Evolutionary conservation across 2,888 invertebrate genomes (phyloP).

Genomic region (Synanthedon formicaeformis): DNA sequence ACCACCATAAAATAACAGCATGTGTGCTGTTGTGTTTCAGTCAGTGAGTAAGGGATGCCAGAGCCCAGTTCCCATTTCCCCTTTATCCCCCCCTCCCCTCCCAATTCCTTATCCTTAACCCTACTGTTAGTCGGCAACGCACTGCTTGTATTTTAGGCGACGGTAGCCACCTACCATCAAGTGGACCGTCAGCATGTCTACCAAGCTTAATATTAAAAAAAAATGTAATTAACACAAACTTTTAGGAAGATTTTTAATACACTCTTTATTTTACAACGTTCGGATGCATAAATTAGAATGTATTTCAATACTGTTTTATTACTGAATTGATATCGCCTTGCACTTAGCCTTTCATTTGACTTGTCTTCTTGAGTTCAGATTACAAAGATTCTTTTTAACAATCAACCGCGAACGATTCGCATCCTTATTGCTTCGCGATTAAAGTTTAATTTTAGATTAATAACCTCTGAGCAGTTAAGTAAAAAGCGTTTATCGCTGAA

Average conservation of each 20-base stretch:
- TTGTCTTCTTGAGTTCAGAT: conserved; percentile 7
- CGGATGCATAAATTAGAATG: not conserved
- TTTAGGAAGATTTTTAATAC: not conserved
- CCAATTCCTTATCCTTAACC: too few species aligned
- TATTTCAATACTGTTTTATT: conserved; percentile 42
- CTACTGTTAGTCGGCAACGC: too few species aligned
- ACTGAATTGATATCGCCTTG: conserved; percentile 43
- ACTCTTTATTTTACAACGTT: not conserved
- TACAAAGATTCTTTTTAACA: conserved; percentile 9
- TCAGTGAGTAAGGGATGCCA: too few species aligned
- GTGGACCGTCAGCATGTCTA: too few species aligned
- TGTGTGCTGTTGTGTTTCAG: too few species aligned
- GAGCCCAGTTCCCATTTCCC: too few species aligned
- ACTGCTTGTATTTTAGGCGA: too few species aligned
- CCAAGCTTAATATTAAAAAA: too few species aligned
- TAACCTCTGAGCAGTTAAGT: conserved; percentile 19
- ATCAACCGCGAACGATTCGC: not conserved
- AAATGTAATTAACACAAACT: too few species aligned
- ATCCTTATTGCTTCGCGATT: not conserved
- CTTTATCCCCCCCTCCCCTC: too few species aligned
- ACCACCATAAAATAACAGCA: too few species aligned
- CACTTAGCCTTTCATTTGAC: conserved; percentile 40
- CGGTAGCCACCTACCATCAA: too few species aligned
- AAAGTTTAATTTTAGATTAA: conserved; percentile 10
- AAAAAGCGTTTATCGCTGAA: conserved; percentile 23